Evolutionary conservation across 37 sponge, comb jelly and placozoan genomes (phyloP).

Genomic region (Tethya wilhelma): DNA sequence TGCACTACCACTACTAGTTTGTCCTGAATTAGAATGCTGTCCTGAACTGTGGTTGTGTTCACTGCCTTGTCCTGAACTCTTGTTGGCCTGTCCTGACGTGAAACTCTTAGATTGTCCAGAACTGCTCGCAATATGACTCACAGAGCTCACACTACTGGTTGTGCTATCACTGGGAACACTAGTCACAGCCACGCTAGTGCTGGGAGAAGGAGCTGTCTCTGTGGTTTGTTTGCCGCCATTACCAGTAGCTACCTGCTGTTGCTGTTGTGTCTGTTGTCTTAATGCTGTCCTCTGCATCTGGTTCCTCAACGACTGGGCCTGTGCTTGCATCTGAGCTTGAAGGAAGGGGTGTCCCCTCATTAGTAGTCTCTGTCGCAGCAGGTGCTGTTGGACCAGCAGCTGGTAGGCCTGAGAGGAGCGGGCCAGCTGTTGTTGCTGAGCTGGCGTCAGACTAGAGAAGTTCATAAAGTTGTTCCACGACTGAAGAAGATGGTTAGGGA

Average conservation of each 20-base stretch:
- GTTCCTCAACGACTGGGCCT: slow-evolving; percentile 6
- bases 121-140: no score
- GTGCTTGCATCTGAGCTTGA: slow-evolving; percentile 19
- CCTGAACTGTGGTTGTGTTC: not conserved
- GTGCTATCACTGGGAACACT: no score
- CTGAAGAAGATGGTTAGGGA: slow-evolving; percentile 43
- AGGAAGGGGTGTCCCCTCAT: slow-evolving; percentile 18
- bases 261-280: slow-evolving; percentile 12
- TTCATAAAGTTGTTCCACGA: slow-evolving; percentile 33
- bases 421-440: slow-evolving; percentile 32
- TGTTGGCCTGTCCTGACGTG: no score
- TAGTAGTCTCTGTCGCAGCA: slow-evolving; percentile 33
- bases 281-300: slow-evolving; percentile 18
- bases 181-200: no score
- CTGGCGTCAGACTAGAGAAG: slow-evolving; percentile 14
- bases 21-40: no score
- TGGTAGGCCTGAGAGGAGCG: slow-evolving; percentile 24
- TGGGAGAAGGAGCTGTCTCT: no score
- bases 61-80: not conserved
- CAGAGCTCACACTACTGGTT: no score
- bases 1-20: no score
- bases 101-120: no score
- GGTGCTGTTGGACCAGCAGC: slow-evolving; percentile 31
- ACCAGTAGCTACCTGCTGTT: not conserved
- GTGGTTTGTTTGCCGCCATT: no score